These are phyloP conservation scores for Drymonia ruficornis DNA, from an alignment of 2,888 invertebrate species.

Conservation along the genomic window DNA sequence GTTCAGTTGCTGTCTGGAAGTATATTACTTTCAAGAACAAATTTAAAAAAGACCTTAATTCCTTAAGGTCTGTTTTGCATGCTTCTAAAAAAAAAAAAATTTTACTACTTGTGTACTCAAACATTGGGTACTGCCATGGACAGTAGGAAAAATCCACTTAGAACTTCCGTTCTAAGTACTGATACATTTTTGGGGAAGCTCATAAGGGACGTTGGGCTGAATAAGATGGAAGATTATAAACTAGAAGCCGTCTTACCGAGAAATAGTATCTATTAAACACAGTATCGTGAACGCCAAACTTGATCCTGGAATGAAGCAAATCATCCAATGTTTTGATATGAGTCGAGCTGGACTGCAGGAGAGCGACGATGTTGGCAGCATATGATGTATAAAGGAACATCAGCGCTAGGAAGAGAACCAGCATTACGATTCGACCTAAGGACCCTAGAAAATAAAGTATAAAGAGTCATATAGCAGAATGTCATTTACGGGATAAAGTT, in stretches of 20 bases:
- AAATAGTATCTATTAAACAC: constrained; percentile 89
- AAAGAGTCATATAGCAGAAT: neutral
- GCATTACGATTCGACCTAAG: constrained; percentile 85
- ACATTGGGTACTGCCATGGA: too few relatives aligned
- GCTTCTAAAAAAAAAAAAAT: too few relatives aligned
- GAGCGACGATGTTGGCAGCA: constrained; percentile 90
- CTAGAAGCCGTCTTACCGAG: too few relatives aligned
- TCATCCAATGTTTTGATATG: constrained; percentile 87
- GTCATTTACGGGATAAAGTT: neutral
- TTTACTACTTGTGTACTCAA: too few relatives aligned
- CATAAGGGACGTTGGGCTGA: too few relatives aligned
- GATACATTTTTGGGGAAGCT: too few relatives aligned
- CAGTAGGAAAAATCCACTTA: too few relatives aligned
- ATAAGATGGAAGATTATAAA: too few relatives aligned
- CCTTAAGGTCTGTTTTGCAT: too few relatives aligned
- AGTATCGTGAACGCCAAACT: constrained; percentile 88
- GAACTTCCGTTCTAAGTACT: too few relatives aligned
- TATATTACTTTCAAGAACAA: neutral
- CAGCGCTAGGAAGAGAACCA: constrained; percentile 86
- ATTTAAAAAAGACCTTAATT: neutral
- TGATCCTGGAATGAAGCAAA: constrained; percentile 86
- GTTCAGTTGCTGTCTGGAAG: constrained; percentile 86
- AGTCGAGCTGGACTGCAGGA: constrained; percentile 89
- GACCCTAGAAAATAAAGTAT: constrained; percentile 54
- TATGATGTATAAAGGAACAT: constrained; percentile 91